Evolutionary conservation across 2,888 invertebrate species (phyloP).

Genomic region (Siphlonurus alternatus): DNA sequence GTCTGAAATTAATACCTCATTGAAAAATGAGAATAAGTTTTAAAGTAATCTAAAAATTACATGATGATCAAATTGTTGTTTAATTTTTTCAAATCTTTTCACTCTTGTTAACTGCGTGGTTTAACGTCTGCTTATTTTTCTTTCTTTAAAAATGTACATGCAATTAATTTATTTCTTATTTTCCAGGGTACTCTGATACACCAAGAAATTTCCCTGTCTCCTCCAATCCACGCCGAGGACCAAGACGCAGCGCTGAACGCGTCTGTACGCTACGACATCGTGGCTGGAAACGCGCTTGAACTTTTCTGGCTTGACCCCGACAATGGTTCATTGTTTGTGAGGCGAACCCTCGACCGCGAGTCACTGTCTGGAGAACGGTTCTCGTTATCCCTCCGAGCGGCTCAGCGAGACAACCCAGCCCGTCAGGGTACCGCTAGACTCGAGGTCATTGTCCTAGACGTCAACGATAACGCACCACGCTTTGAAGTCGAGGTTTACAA

Average conservation of each 20-base stretch:
- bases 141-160: too few species aligned
- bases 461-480: constrained; percentile 72
- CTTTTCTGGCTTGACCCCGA: constrained; percentile 55
- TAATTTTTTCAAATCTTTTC: too few species aligned
- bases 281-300: constrained; percentile 62
- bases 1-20: too few species aligned
- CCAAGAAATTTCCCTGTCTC: constrained; percentile 47
- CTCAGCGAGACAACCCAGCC: constrained; percentile 45
- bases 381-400: constrained; percentile 41
- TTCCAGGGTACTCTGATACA: constrained; percentile 53
- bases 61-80: too few species aligned
- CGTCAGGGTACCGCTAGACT: constrained; percentile 56
- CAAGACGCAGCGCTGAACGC: constrained; percentile 61
- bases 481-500: constrained; percentile 83
- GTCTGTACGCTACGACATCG: constrained; percentile 56
- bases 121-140: too few species aligned
- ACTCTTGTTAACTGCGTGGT: too few species aligned
- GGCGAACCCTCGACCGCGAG: constrained; percentile 68
- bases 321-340: constrained; percentile 59
- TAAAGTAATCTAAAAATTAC: too few species aligned
- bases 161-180: constrained; percentile 5
- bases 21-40: too few species aligned
- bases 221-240: constrained; percentile 59
- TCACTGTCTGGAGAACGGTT: constrained; percentile 20
- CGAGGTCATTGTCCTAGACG: constrained; percentile 54